A percentile compares a stretch with the other conserved stretches of the same genome.
Conservation (phyloP, 2,797 vertebrate species). For the Aulostomus chinensis region DNA sequence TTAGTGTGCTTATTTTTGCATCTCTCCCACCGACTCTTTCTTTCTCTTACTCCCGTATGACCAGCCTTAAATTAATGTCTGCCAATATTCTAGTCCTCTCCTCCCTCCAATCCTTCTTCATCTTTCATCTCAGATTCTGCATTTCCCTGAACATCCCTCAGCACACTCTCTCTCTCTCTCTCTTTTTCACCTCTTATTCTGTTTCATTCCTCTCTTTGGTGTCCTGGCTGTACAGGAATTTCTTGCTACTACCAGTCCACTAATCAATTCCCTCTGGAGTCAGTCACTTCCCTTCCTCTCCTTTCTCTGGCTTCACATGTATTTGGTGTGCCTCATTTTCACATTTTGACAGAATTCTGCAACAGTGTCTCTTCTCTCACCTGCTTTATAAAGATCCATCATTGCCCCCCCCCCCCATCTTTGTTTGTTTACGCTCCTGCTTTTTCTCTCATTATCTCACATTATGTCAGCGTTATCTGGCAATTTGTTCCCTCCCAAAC, state of each 20-base stretch:
- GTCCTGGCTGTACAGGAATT: constrained; percentile 47
- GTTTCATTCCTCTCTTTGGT: constrained; percentile 22
- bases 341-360: constrained; percentile 3
- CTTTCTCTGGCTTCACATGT: constrained; percentile 11
- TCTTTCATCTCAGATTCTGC: constrained; percentile 53
- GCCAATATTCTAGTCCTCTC: constrained; percentile 41
- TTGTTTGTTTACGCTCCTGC: constrained; percentile 27
- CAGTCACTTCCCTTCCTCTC: constrained; percentile 27
- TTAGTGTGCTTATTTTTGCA: constrained; percentile 29
- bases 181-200: too few species aligned
- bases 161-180: constrained; percentile 2
- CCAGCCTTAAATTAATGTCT: constrained; percentile 48
- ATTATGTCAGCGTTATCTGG: constrained; percentile 61
- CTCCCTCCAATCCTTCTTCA: constrained; percentile 21
- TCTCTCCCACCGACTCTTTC: not conserved
- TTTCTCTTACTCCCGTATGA: constrained; percentile 18
- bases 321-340: constrained; percentile 36
- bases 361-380: constrained; percentile 8
- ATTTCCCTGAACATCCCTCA: constrained; percentile 29
- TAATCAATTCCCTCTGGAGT: constrained; percentile 66
- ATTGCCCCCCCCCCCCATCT: constrained; percentile 9
- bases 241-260: constrained; percentile 40
- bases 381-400: constrained; percentile 1
- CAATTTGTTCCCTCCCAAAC: constrained; percentile 51
- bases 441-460: constrained; percentile 45